These are phyloP conservation scores for Alcis repandata DNA, from an alignment of 2,888 invertebrate genomes.

Conservation along the genomic window DNA sequence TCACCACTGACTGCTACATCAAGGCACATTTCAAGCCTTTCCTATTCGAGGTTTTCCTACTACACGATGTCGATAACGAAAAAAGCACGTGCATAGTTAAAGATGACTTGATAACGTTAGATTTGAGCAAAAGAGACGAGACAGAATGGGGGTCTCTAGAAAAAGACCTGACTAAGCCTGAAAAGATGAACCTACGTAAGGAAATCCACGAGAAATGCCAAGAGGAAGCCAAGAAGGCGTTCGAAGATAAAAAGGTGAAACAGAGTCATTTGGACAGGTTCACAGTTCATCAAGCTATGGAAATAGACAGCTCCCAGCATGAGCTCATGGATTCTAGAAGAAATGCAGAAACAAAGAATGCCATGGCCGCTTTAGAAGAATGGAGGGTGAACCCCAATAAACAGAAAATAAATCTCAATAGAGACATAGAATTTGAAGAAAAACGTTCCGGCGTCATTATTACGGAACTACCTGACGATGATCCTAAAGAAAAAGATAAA, in stretches of 20 bases:
- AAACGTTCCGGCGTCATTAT: conserved; percentile 55
- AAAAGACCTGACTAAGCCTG: conserved; percentile 83
- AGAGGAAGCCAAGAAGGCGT: conserved; percentile 82
- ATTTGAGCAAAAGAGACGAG: conserved; percentile 87
- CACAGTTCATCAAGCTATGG: conserved; percentile 80
- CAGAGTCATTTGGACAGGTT: conserved; percentile 86
- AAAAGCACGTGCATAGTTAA: conserved; percentile 89
- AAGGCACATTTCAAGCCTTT: conserved; percentile 91
- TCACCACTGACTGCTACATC: conserved; percentile 89
- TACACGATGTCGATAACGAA: conserved; percentile 86
- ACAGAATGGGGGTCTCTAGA: conserved; percentile 87
- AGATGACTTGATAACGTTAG: conserved; percentile 88
- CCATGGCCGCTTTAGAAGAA: conserved; percentile 89
- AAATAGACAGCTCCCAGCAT: conserved; percentile 82
- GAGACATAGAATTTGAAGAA: conserved; percentile 35
- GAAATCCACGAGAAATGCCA: conserved; percentile 86
- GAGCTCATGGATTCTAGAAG: conserved; percentile 88
- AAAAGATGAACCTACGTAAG: conserved; percentile 85
- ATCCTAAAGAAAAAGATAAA: conserved; percentile 41
- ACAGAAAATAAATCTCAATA: conserved; percentile 41
- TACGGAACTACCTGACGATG: conserved; percentile 61
- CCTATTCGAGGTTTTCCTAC: conserved; percentile 91
- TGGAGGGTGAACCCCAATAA: conserved; percentile 77
- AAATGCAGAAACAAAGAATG: conserved; percentile 87
- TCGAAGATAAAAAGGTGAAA: conserved; percentile 82